Conservation (phyloP, 2,888 invertebrate species). For the Leptura quadrifasciata region DNA sequence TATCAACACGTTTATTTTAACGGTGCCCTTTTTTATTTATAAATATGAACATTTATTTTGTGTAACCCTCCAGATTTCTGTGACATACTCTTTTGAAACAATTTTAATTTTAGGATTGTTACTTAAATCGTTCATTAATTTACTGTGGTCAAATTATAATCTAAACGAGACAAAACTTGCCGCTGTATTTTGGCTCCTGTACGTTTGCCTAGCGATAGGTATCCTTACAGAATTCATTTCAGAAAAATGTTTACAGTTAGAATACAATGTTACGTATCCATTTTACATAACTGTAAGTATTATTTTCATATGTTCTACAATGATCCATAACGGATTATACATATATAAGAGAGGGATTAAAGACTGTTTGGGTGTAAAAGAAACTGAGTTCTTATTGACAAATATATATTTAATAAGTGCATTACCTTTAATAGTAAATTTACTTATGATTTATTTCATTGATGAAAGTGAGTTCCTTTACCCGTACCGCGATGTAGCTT, state of each 20-base stretch:
- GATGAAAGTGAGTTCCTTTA: not conserved
- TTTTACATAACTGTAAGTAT: constrained; percentile 13
- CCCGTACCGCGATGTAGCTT: constrained; percentile 12
- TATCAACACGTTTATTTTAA: constrained; percentile 7
- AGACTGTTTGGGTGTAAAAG: constrained; percentile 11
- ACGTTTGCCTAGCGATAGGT: not conserved
- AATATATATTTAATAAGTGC: constrained; percentile 24
- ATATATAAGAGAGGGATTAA: not conserved
- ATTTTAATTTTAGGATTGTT: constrained; percentile 21
- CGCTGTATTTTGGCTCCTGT: not conserved
- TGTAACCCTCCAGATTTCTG: not conserved
- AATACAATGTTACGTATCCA: not conserved
- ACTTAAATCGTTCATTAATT: constrained; percentile 21
- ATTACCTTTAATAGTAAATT: constrained; percentile 21
- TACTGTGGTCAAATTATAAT: constrained; percentile 8
- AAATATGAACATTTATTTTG: constrained; percentile 25
- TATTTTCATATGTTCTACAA: not conserved
- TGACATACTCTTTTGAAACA: constrained; percentile 19
- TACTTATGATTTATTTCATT: not conserved
- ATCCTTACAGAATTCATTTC: constrained; percentile 14
- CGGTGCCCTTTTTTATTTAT: not conserved
- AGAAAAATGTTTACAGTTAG: not conserved
- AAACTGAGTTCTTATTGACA: constrained; percentile 23
- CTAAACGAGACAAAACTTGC: not conserved
- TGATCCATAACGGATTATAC: not conserved